Evolutionary conservation across 2,888 invertebrate genomes (phyloP), one percentile per base, ranked within the genome.

Genomic region (Hirtodrosophila confusa): DNA sequence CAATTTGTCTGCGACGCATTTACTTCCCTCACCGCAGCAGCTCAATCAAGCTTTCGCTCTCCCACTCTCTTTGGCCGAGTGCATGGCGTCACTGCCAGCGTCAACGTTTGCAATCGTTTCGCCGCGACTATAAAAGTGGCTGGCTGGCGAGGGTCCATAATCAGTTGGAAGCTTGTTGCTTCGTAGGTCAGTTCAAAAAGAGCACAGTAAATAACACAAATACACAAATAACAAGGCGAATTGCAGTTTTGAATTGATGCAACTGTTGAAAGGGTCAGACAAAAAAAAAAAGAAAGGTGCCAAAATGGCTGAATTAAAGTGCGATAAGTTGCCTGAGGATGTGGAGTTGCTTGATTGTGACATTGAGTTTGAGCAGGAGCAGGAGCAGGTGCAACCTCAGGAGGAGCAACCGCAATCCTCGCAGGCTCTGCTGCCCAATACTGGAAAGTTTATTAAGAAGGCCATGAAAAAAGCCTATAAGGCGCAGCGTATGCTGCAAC

Each of bases 91-190:
- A 60, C 50, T 55, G 75, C 27, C 55, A 27, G 33, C 71, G 61
- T 48, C 43, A 83, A 69, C 79, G 67, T 62, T 68, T 71, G 36
- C 49, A 69, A 66, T 56, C 60, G 69, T 57, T 44, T 35, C 39
- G 40, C 27, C 6, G 12, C 51, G 66, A 44, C 66, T 86, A 86
- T 86, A 86, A 88, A 86, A 86, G 85, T 48, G 71, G 73, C 78
- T 76, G 67, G 72, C 82, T 77, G 85, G 78, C 68, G 8, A 66
- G 44, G 48, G 47, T 27, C 35, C 48, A 57, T 43, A 67, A 79
- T 70, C 78, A 88, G 85, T 88, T 50, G 35, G 48, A 53, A 62
- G 67, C 62, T 73, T 44, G 55, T 37, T 47, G 68, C 80, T 71
- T 66, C 58, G 66, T 41, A 23, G 41, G 44, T n/a, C 12, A 45